These are phyloP conservation scores for Drosophila yooni DNA, from an alignment of 2,888 invertebrate genomes.

Conservation along the genomic window DNA sequence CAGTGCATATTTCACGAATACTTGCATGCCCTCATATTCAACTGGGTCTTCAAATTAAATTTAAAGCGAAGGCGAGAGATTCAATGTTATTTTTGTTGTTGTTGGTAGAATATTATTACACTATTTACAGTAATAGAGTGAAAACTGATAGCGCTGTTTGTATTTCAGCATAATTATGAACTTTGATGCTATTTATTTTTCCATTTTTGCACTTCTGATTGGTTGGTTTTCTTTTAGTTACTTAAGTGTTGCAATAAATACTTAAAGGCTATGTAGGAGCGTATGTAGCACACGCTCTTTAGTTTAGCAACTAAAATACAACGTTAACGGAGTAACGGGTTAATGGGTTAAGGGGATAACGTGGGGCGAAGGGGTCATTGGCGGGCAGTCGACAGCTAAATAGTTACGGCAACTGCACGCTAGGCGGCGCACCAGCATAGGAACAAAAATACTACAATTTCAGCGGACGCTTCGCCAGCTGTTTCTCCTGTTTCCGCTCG, in stretches of 20 bases:
- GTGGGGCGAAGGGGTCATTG: constrained; percentile 21
- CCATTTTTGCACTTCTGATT: constrained; percentile 57
- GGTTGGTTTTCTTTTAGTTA: constrained; percentile 55
- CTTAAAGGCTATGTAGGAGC: constrained; percentile 69
- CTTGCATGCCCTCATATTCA: constrained; percentile 15
- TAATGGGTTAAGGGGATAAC: constrained; percentile 23
- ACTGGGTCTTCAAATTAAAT: constrained; percentile 21
- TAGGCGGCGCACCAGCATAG: constrained; percentile 61
- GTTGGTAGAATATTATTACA: constrained; percentile 43
- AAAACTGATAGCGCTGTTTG: constrained; percentile 38
- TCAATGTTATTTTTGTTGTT: constrained; percentile 38
- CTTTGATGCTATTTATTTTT: constrained; percentile 65
- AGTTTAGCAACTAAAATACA: constrained; percentile 79
- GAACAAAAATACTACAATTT: constrained; percentile 82
- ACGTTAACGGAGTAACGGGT: constrained; percentile 36
- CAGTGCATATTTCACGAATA: constrained; percentile 31
- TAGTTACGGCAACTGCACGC: constrained; percentile 48
- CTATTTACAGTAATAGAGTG: constrained; percentile 49
- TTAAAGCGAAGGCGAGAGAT: constrained; percentile 31
- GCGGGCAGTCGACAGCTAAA: constrained; percentile 29
- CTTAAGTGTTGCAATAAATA: constrained; percentile 73
- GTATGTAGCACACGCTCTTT: constrained; percentile 71
- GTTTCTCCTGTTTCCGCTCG: constrained; percentile 86
- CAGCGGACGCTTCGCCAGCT: constrained; percentile 77
- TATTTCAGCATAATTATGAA: constrained; percentile 58